Base-by-base conservation (phyloP, 2,888 invertebrate genomes). In the Bruchidius siliquastri region DNA sequence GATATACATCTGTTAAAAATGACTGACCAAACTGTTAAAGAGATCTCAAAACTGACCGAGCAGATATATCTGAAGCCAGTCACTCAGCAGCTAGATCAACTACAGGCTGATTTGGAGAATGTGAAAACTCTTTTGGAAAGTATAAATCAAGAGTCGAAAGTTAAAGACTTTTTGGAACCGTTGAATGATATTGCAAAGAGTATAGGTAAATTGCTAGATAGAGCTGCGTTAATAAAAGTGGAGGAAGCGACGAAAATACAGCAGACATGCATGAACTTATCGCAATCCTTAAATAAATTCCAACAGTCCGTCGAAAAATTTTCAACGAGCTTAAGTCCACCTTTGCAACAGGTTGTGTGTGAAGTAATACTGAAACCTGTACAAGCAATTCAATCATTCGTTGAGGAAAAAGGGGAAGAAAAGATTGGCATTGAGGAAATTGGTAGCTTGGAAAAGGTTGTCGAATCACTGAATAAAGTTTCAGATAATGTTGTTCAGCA, bases 91-190 rank as follows among this genome's bases (percentile, higher is more conserved):
- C 71, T 75, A 8, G 20, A 72, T 20, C 72, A 76, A 22, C 69
- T 84, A 30, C 75, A 82, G 70, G 69, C 73, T 26, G 71, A 77
- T 26, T 76, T 77, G 6, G 79, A 81, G 68, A 78, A 76, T 72
- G 68, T 83, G 22, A 81, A 80, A 76, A 77, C 76, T 68, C 72
- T 82, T 49, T 75, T 82, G 10, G 85, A 83, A 8, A 84, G 84
- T 75, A 84, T 86, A 20, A 86, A 86, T 74, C 83, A 85, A 76
- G 86, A 86, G 71, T 86, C 86, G 0, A 81, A 82, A 71, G 81
- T 85, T n/a, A 86, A 85, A 78, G 84, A 84, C 74, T 82, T 86
- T 70, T 79, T 84, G 32, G 85, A 87, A 75, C 86, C 88, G 0
- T 76, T 86, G 2, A 85, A 86, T 21, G 86, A 86, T 73, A 84